Evolutionary conservation across 2,113 vertebrate genomes (phyloP).

Genomic region (Fregetta grallaria): DNA sequence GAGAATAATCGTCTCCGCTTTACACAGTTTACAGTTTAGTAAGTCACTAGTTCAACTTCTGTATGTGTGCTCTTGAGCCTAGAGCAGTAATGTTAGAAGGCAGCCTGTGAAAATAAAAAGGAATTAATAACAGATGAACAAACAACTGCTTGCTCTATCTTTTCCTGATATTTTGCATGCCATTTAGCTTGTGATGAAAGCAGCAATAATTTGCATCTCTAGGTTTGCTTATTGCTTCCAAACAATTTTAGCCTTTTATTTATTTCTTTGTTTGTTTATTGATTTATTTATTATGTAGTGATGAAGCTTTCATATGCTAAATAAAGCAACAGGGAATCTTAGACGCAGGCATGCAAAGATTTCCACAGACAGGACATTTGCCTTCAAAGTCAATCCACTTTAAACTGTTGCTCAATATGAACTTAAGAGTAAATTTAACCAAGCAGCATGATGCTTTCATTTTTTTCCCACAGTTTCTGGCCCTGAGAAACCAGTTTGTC

Average conservation of each 20-base stretch:
- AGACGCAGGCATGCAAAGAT: background rate
- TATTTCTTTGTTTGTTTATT: background rate
- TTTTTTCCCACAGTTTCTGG: background rate
- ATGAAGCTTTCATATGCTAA: slow-evolving; percentile 37
- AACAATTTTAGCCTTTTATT: slow-evolving; percentile 34
- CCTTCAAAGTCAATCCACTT: slow-evolving; percentile 16
- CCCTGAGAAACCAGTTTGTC: background rate
- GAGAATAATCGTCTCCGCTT: background rate
- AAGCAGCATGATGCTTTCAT: slow-evolving; percentile 16
- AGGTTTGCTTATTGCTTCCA: slow-evolving; percentile 54
- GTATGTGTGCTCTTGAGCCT: background rate
- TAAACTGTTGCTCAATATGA: background rate
- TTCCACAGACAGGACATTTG: background rate
- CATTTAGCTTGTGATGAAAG: slow-evolving; percentile 62
- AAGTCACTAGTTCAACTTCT: background rate
- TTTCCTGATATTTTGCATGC: slow-evolving; percentile 67
- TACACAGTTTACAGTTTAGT: background rate
- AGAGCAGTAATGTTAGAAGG: background rate
- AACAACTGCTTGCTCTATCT: slow-evolving; percentile 70
- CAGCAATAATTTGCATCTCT: slow-evolving; percentile 65
- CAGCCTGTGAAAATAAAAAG: slow-evolving; percentile 17
- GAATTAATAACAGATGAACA: slow-evolving; percentile 21
- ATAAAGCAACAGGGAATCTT: background rate
- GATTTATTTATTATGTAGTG: background rate
- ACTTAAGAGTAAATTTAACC: background rate